Evolutionary conservation across 2,797 vertebrate genomes (phyloP).

Genomic region (Menidia menidia): DNA sequence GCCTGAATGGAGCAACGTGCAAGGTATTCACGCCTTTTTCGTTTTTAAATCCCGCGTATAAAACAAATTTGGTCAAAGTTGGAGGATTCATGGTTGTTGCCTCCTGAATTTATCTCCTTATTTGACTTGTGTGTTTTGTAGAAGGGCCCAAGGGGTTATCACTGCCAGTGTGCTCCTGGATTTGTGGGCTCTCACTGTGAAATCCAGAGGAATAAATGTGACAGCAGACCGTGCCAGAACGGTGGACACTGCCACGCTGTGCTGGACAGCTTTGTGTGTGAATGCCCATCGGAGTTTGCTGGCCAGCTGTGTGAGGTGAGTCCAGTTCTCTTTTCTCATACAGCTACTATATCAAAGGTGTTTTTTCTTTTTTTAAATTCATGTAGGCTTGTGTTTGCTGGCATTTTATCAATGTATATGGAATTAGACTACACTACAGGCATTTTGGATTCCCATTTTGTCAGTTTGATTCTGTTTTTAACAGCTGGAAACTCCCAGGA

Average conservation of each 20-base stretch:
- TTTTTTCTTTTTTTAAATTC: not conserved
- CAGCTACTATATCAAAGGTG: not conserved
- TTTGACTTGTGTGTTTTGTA: slow-evolving; percentile 41
- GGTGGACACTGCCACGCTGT: slow-evolving; percentile 86
- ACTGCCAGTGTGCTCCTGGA: slow-evolving; percentile 88
- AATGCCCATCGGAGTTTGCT: slow-evolving; percentile 86
- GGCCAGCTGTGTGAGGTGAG: slow-evolving; percentile 94
- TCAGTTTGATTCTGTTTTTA: too few species aligned
- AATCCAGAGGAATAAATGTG: slow-evolving; percentile 84
- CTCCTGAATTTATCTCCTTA: not conserved
- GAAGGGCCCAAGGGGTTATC: slow-evolving; percentile 85
- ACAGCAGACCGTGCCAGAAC: slow-evolving; percentile 88
- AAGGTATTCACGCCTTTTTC: slow-evolving; percentile 80
- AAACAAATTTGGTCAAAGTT: not conserved
- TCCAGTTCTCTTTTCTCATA: not conserved
- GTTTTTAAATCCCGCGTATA: not conserved
- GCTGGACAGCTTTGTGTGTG: slow-evolving; percentile 87
- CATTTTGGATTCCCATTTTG: not conserved
- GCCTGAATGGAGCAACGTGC: slow-evolving; percentile 92
- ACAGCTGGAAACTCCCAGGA: not conserved
- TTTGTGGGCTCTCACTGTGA: slow-evolving; percentile 91
- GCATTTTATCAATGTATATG: not conserved
- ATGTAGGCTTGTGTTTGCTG: not conserved
- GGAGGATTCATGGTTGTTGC: not conserved
- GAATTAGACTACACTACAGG: not conserved